Conservation (phyloP, 2,888 invertebrate species). For the Caenorhabditis zanzibari region DNA sequence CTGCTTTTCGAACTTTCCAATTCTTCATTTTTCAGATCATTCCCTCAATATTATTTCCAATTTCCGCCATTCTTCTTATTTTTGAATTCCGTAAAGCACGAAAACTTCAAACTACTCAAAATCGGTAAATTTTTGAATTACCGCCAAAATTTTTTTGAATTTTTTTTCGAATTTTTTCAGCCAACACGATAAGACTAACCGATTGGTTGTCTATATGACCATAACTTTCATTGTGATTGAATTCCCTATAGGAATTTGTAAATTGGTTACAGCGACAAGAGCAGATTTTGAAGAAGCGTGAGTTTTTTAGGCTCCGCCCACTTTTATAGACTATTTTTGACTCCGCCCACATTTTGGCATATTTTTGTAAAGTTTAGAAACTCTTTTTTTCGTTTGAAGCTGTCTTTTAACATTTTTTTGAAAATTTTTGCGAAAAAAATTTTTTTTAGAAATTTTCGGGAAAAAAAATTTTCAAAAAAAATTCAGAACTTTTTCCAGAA, state of each 20-base stretch:
- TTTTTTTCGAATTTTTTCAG: neutral
- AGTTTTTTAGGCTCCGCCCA: no score
- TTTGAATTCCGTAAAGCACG: constrained; percentile 21
- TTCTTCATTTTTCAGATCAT: constrained; percentile 25
- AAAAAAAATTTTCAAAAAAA: no score
- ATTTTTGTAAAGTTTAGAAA: no score
- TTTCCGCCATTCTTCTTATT: constrained; percentile 23
- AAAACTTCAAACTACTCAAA: no score
- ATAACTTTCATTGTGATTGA: constrained; percentile 32
- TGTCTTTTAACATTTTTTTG: no score
- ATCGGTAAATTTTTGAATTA: no score
- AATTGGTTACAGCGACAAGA: constrained; percentile 27
- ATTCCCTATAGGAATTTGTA: constrained; percentile 39
- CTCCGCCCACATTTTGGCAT: no score
- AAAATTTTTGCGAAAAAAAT: no score
- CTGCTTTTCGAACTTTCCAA: no score
- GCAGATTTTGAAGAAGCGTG: constrained; percentile 33
- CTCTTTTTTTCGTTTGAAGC: no score
- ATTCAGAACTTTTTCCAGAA: no score
- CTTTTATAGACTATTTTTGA: neutral
- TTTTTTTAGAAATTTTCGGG: no score
- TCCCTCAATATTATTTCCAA: constrained; percentile 29
- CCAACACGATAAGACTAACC: constrained; percentile 8
- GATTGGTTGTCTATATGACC: constrained; percentile 32
- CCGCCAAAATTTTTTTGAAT: constrained; percentile 1